Base-by-base conservation (phyloP, 1,140 invertebrate genomes). In the Drosophila dunni region DNA sequence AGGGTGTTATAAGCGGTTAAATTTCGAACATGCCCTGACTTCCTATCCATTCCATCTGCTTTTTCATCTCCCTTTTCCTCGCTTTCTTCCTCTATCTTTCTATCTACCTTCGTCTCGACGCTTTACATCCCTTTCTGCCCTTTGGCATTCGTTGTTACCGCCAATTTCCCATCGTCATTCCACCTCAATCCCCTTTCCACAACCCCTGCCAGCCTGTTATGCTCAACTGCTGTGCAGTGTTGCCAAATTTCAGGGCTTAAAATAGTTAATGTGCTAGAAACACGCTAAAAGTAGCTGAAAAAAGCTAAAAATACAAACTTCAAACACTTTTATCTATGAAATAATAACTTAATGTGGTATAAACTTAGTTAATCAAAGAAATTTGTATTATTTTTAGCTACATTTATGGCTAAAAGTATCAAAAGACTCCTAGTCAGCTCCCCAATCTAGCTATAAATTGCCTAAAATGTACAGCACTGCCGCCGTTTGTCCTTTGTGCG, bases 1-100 rank as follows among this genome's bases (percentile, higher is more conserved):
- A 64, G 75, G 79, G 82, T 82, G 82, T 73, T 79, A 86, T 86
- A 86, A 86, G 83, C 82, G 82, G 79, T 86, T 86, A 86, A 79
- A 86, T 82, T 86, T 70, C 67, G 53, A 73, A 66, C 72, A 70
- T 76, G 57, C 64, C 38, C 68, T 54, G 70, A 34, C 57, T 48
- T 42, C 50, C 56, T 62, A 24, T 29, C 13, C 44, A 7, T 29
- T 29, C 42, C 1, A 9, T 2, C 4, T 17, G 2, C 24, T 15
- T 3, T 34, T 3, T 48, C 15, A 45, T 34, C 44, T 45, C n/a
- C 33, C 8, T 1, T 2, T 15, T 5, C 24, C 24, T 3, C 44
- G 1, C 54, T 13, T 45, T 34, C 44, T 42, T 8, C 33, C 13
- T 24, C 2, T 13, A 9, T 9, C 8, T 34, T 9, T 8, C 38